These are phyloP conservation scores for Drosophila macrospina DNA, from an alignment of 2,888 invertebrate species.

Conservation along the genomic window DNA sequence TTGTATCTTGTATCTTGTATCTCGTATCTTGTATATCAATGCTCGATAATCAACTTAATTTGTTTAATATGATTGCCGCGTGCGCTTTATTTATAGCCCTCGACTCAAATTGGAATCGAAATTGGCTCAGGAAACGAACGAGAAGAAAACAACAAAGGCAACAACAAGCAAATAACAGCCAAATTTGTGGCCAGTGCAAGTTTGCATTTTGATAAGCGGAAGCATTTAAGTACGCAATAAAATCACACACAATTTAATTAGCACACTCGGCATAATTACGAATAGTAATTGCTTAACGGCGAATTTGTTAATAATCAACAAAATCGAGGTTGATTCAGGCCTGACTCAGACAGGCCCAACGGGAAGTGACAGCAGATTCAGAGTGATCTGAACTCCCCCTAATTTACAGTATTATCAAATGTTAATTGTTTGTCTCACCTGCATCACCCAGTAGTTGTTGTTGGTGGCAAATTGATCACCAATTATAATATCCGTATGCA, in stretches of 20 bases:
- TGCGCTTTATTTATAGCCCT: slow-evolving; percentile 71
- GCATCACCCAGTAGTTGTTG: slow-evolving; percentile 86
- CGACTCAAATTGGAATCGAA: slow-evolving; percentile 21
- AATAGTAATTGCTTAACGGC: slow-evolving; percentile 57
- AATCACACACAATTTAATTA: slow-evolving; percentile 59
- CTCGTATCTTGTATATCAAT: slow-evolving; percentile 42
- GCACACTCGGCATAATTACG: slow-evolving; percentile 67
- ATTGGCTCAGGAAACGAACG: slow-evolving; percentile 29
- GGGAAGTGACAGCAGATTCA: slow-evolving; percentile 23
- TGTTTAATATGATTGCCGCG: slow-evolving; percentile 65
- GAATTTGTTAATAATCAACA: slow-evolving; percentile 17
- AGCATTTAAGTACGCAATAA: slow-evolving; percentile 47
- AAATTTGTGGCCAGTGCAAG: slow-evolving; percentile 21
- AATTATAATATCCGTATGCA: slow-evolving; percentile 86
- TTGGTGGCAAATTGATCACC: slow-evolving; percentile 86
- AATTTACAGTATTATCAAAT: not conserved
- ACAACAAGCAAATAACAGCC: slow-evolving; percentile 21
- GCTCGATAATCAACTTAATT: slow-evolving; percentile 77
- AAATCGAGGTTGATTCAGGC: not conserved
- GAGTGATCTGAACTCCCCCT: not conserved
- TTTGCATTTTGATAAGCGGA: slow-evolving; percentile 74
- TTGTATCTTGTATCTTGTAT: slow-evolving; percentile 6
- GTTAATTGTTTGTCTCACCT: slow-evolving; percentile 78
- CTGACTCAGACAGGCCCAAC: slow-evolving; percentile 16
- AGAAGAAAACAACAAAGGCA: slow-evolving; percentile 16